These are phyloP conservation scores for Rotaria sp. DNA, from an alignment of 2,888 invertebrate species.

Conservation along the genomic window DNA sequence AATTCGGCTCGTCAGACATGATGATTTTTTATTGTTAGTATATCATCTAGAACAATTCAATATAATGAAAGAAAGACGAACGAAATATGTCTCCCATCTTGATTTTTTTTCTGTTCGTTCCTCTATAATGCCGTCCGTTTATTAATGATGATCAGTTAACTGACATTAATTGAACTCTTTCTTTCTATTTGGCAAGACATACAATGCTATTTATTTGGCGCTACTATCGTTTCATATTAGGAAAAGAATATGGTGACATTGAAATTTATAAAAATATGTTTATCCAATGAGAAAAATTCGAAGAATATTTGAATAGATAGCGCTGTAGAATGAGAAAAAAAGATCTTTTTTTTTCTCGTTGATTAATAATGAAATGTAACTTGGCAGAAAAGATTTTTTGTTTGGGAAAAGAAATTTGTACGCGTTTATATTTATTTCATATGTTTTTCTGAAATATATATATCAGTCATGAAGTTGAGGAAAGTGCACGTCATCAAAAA, in stretches of 20 bases:
- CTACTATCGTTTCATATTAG: not conserved
- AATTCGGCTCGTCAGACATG: not conserved
- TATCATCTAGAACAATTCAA: not conserved
- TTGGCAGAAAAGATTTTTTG: no score
- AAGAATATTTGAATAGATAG: not conserved
- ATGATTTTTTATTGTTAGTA: not conserved
- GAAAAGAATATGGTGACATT: not conserved
- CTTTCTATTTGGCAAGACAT: not conserved
- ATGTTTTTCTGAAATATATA: no score
- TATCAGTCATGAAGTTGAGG: no score
- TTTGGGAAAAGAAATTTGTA: no score
- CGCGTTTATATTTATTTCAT: no score
- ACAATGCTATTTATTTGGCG: not conserved
- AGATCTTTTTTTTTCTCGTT: not conserved
- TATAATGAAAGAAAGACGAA: not conserved
- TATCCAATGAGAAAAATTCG: not conserved
- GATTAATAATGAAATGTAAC: no score
- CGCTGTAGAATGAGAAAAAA: not conserved
- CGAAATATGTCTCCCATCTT: slow-evolving; percentile 1
- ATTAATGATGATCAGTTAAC: slow-evolving; percentile 19
- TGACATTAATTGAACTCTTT: slow-evolving; percentile 24
- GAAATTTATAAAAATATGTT: not conserved
- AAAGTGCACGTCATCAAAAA: no score
- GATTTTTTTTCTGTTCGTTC: slow-evolving; percentile 20
- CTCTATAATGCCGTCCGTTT: slow-evolving; percentile 17